Percentiles rank a stretch among this genome's conserved stretches.
Conservation (phyloP, 1,140 invertebrate species). For the Drosophila nannoptera region DNA sequence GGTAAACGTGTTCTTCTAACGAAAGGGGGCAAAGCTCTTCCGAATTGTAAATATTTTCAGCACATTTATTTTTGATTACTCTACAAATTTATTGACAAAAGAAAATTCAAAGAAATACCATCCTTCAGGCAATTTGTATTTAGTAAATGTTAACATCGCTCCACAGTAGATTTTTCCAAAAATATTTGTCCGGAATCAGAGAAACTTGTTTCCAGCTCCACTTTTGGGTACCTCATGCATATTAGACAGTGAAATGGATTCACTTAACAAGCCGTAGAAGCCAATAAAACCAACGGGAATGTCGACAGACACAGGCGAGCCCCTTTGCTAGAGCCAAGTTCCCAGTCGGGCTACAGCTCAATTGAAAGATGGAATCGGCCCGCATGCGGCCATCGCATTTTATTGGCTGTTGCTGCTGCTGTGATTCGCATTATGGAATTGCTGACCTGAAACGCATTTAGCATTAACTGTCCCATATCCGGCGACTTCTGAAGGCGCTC, state of each 20-base stretch:
- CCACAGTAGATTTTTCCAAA: too few relatives aligned
- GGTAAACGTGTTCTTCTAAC: neutral
- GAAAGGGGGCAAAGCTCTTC: neutral
- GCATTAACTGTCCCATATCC: conserved; percentile 64
- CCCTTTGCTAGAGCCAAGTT: neutral
- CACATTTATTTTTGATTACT: too few relatives aligned
- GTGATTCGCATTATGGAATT: conserved; percentile 70
- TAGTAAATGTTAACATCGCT: neutral
- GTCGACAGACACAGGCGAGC: too few relatives aligned
- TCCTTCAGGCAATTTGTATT: too few relatives aligned
- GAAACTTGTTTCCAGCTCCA: conserved; percentile 58
- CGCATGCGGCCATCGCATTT: conserved; percentile 41
- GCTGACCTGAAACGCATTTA: conserved; percentile 71
- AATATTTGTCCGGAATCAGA: too few relatives aligned
- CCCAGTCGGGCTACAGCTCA: conserved; percentile 15
- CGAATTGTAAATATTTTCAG: too few relatives aligned
- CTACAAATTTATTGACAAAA: too few relatives aligned
- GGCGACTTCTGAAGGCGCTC: conserved; percentile 44
- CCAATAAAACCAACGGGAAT: too few relatives aligned
- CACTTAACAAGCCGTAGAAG: too few relatives aligned
- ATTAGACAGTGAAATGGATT: conserved; percentile 39
- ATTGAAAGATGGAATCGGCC: conserved; percentile 35
- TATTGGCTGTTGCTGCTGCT: conserved; percentile 45
- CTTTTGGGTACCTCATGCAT: conserved; percentile 31
- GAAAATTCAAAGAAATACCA: too few relatives aligned